These are phyloP conservation scores for Dione juno DNA, from an alignment of 2,888 invertebrate genomes.

Conservation along the genomic window DNA sequence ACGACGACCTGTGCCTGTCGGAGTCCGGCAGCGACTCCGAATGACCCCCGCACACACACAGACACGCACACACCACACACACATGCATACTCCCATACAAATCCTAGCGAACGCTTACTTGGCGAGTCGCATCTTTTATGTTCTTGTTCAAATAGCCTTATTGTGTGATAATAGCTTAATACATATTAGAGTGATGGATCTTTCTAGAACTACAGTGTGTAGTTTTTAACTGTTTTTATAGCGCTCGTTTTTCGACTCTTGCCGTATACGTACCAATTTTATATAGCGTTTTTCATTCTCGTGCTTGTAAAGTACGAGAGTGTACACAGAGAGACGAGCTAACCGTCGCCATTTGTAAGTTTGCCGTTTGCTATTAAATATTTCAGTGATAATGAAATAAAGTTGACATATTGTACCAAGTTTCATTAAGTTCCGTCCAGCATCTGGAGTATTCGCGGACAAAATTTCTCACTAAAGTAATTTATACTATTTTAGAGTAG, in stretches of 20 bases:
- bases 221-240: background rate
- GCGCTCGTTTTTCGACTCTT: slow-evolving; percentile 2
- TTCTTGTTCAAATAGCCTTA: slow-evolving; percentile 21
- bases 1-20: slow-evolving; percentile 93
- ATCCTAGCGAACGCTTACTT: slow-evolving; percentile 39
- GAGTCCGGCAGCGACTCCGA: slow-evolving; percentile 92
- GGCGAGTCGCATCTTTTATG: slow-evolving; percentile 26
- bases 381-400: too few species aligned
- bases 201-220: slow-evolving; percentile 40
- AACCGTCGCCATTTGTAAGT: slow-evolving; percentile 21
- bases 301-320: slow-evolving; percentile 13
- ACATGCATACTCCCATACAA: background rate
- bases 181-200: background rate
- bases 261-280: background rate
- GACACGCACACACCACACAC: slow-evolving; percentile 39
- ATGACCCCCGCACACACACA: slow-evolving; percentile 69
- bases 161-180: slow-evolving; percentile 28
- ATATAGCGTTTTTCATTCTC: background rate
- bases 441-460: too few species aligned
- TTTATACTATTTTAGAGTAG: background rate
- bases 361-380: too few species aligned
- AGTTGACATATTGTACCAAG: background rate
- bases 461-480: too few species aligned
- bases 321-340: too few species aligned
- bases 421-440: slow-evolving; percentile 20